Base-by-base conservation (phyloP, 2,113 vertebrate genomes). In the Chaetura pelagica region DNA sequence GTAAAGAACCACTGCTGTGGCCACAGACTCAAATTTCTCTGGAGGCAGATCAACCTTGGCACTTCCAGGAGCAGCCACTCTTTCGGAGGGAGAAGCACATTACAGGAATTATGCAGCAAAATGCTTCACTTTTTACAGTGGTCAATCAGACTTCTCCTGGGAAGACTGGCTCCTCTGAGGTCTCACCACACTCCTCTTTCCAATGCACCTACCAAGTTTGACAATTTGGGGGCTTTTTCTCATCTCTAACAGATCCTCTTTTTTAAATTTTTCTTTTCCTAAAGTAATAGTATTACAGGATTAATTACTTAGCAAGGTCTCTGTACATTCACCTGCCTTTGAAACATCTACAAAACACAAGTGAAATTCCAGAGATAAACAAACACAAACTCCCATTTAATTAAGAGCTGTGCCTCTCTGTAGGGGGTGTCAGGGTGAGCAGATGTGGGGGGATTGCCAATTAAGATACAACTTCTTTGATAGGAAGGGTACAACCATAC, bases 401-500 rank as follows among this genome's bases (percentile, higher is more conserved):
- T 96, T 98, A 96, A 93, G 90, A 89, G 42, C 81, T 29, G 75
- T 69, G 86, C 61, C 55, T 92, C 97, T 96, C 97, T 80, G 73
- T 7, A 61, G 93, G 94, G 90, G 80, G 94, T 89, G 89, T 66
- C 1, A 0, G 75, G 62, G 69, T 21, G 62, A 94, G 96, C 86
- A 96, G 95, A 96, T 87, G 93, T 87, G 94, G 90, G 62, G 91
- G 84, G 88, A 82, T 81, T 97, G 95, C 91, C 96, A 98, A 97
- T 97, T 97, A 98, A 97, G 96, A 97, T 18, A 94, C 42, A 81
- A 88, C 75, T 91, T 90, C 90, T 95, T 91, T 97, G 96, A 97
- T 89, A 94, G 93, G 86, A 94, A 97, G 89, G 92, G 66, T 86
- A 96, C 92, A 93, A 94, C 87, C 92, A 88, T 42, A 87, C 78